These are phyloP conservation scores for Radopholus similis DNA, from an alignment of 1,140 invertebrate genomes.

Conservation along the genomic window DNA sequence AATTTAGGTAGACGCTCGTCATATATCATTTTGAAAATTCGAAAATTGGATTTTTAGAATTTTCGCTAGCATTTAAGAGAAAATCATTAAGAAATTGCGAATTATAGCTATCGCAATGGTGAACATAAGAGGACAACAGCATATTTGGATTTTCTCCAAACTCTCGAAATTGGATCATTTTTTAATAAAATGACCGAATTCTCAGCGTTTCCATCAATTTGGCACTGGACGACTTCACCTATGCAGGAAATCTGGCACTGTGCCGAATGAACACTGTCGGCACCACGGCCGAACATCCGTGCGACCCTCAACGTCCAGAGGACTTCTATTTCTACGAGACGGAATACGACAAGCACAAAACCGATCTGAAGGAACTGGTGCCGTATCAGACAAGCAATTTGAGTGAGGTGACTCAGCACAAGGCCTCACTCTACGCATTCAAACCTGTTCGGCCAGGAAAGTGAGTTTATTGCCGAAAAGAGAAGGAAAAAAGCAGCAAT, in stretches of 20 bases:
- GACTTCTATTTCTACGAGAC: constrained; percentile 47
- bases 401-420: not conserved
- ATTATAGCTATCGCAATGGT: no score
- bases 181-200: no score
- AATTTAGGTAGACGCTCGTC: no score
- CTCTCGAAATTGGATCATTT: no score
- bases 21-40: no score
- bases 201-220: constrained; percentile 25
- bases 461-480: constrained; percentile 25
- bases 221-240: constrained; percentile 26
- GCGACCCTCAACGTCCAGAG: constrained; percentile 32
- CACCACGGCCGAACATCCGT: constrained; percentile 25
- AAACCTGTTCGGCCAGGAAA: constrained; percentile 37
- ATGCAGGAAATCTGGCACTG: constrained; percentile 29
- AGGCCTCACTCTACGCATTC: constrained; percentile 21
- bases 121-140: no score
- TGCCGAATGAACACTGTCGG: constrained; percentile 22
- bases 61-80: no score
- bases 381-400: constrained; percentile 2
- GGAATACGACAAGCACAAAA: constrained; percentile 27
- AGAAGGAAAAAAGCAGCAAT: no score
- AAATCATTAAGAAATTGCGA: no score
- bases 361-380: constrained; percentile 18
- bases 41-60: no score
- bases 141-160: no score